These are phyloP conservation scores for Acanthis flammea DNA, from an alignment of 2,797 vertebrate species.

Conservation along the genomic window DNA sequence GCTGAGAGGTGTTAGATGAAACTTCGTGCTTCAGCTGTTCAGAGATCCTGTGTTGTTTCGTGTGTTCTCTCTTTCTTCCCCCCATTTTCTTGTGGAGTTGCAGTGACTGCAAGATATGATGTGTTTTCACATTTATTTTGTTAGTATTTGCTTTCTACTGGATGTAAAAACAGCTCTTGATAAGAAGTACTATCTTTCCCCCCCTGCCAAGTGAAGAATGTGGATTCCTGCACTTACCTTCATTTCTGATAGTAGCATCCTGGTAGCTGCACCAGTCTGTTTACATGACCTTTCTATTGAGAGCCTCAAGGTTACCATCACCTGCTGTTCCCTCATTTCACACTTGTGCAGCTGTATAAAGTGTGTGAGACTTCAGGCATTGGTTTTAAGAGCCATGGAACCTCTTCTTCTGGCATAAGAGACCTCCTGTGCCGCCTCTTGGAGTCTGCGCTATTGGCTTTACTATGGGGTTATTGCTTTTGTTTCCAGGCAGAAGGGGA, in stretches of 20 bases:
- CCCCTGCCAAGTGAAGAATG: background rate
- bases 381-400: background rate
- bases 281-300: background rate
- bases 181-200: background rate
- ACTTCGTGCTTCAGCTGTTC: background rate
- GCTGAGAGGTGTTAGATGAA: background rate
- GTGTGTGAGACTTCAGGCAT: background rate
- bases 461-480: background rate
- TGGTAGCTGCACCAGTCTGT: background rate
- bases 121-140: background rate
- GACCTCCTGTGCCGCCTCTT: background rate
- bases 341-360: background rate
- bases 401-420: background rate
- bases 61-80: background rate
- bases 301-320: background rate
- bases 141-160: background rate
- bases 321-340: background rate
- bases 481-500: background rate
- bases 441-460: background rate
- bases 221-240: background rate
- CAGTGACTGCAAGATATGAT: background rate
- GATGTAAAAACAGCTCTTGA: background rate
- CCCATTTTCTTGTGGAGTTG: background rate
- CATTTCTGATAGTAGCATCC: background rate
- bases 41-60: accelerated